Evolutionary conservation across 2,797 vertebrate genomes (phyloP), one percentile per base, ranked within the genome.

Genomic region (Paratrypauchen microcephalus): DNA sequence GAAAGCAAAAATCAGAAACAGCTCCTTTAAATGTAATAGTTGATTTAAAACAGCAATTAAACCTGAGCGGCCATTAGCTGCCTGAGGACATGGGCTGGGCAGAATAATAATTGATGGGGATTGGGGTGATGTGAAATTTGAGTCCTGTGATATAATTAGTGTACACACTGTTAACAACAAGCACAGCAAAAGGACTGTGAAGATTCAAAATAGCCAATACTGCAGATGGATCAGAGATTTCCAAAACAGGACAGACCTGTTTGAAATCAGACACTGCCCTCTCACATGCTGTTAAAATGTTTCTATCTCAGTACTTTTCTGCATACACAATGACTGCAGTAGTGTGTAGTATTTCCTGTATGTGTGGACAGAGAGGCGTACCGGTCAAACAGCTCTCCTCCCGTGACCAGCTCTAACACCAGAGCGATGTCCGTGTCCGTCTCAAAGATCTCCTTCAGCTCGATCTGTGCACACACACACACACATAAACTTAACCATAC

Each of bases 311-410:
- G 36, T 11, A 39, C 9, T 39, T 39, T 5, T 41, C 12, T 41
- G 39, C 1, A 3, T 41, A 41, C 39, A 13, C 39, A 41, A 12
- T 9, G 32, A 41, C 39, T 41, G 39, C 39, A 41, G 39, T 41
- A 41, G 12, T 41, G 12, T 41, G 39, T 41, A 41, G 39, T 41
- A 41, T 13, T 13, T 41, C 39, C 39, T 41, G 39, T 13, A 41
- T 28, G 26, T n/a, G 58, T 61, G n/a, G n/a, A n/a, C n/a, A n/a
- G n/a, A n/a, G n/a, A 64, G 39, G 8, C 50, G 2, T 64, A 96
- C 96, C 96, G 95, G 93, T 97, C 96, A 4, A 96, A 97, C 66
- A 97, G 94, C 39, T 97, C 96, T 36, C 95, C 96, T 57, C 96
- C 96, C 0, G 95, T 96, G 81, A 96, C 96, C 87, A 96, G 88